Base-by-base conservation (phyloP, 2,113 vertebrate genomes). In the Odocoileus virginianus region DNA sequence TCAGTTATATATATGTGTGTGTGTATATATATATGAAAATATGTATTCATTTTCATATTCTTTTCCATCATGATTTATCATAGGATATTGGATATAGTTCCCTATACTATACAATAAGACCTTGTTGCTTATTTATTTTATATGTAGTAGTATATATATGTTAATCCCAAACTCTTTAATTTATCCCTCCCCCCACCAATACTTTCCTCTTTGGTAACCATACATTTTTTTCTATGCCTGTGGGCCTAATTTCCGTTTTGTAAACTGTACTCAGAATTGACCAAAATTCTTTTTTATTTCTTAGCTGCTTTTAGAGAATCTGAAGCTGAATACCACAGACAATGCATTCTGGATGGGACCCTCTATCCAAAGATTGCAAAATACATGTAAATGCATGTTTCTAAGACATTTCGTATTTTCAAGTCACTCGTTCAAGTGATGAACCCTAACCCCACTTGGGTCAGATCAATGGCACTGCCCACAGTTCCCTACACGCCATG, bases 401-500 rank as follows among this genome's bases (percentile, higher is more conserved):
- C 43, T 28, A 21, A 50, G 40, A 67, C 21, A 88, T 33, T 47
- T 43, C 45, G 16, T 13, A 11, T 17, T 40, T 64, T 54, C 57
- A 79, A 19, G 5, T 7, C n/a, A 40, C 27, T 79, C 43, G 64
- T 9, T 33, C n/a, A 14, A 11, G 7, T 3, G 33, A 64, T 7
- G 2, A 15, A 25, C 23, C 5, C 14, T 1, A 27, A 8, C 19
- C 23, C 27, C 61, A 14, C 13, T 7, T 1, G 27, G 23, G 36
- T 13, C 27, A 85, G 30, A 45, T 7, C 25, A 40, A 45, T 0
- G 2, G n/a, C 25, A 25, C 36, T 40, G 47, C 50, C n/a, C 9
- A 2, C n/a, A 25, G 47, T 16, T 16, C n/a, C 30, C n/a, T 43
- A 54, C 2, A 3, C 0, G 23, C 6, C 11, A 16, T 30, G 7